Conservation (phyloP, 2,888 invertebrate genomes). For the Eledona agricola region DNA sequence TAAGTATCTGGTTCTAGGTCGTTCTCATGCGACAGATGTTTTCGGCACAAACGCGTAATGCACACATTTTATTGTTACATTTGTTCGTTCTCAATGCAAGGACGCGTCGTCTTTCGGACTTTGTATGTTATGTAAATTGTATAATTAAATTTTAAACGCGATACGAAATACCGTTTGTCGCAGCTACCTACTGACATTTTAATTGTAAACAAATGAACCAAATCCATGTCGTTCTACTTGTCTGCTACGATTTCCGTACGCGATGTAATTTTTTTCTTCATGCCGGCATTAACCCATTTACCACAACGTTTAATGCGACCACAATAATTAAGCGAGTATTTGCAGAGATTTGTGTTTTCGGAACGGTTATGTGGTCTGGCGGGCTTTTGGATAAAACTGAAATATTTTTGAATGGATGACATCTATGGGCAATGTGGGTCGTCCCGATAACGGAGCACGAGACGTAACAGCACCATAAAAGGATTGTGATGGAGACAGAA, state of each 20-base stretch:
- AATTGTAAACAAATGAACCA: constrained; percentile 36
- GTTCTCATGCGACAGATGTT: no score
- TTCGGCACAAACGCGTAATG: no score
- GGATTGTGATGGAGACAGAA: constrained; percentile 6
- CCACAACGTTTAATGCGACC: constrained; percentile 21
- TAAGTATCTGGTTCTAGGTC: no score
- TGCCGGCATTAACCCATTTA: constrained; percentile 16
- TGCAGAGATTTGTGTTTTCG: constrained; percentile 7
- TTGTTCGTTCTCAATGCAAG: no score
- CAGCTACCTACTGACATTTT: constrained; percentile 31
- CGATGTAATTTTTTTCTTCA: constrained; percentile 13
- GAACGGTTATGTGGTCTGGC: constrained; percentile 30
- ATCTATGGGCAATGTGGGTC: constrained; percentile 9
- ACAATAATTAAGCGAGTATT: constrained; percentile 13
- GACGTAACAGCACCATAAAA: constrained; percentile 11
- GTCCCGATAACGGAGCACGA: constrained; percentile 24
- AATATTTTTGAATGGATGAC: constrained; percentile 4
- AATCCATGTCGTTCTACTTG: constrained; percentile 31
- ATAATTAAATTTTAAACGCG: constrained; percentile 23
- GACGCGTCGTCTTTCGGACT: no score
- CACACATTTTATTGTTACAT: no score
- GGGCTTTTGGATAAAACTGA: constrained; percentile 8
- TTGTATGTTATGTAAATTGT: constrained; percentile 23
- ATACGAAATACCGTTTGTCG: constrained; percentile 14
- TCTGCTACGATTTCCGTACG: constrained; percentile 16